Evolutionary conservation across 1,140 invertebrate species (phyloP).

Genomic region (Neodiprion virginianus): DNA sequence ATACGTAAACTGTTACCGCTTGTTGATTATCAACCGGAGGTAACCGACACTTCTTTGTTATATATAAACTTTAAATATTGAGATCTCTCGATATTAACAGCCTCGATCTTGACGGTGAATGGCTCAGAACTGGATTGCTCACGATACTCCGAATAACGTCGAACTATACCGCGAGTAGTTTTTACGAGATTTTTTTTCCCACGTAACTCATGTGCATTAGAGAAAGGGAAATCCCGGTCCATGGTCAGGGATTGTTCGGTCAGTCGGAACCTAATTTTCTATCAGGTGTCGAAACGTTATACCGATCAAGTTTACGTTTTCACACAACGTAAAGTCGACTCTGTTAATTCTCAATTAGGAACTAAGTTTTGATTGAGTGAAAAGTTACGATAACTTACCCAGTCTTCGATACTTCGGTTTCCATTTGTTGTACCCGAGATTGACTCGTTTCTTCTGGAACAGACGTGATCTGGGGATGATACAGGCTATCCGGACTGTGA

Average conservation of each 20-base stretch:
- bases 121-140: not conserved
- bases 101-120: no score
- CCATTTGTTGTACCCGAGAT: not conserved
- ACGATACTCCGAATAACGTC: not conserved
- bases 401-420: not conserved
- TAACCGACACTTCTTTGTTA: no score
- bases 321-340: no score
- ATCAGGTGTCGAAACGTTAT: not conserved
- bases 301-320: not conserved
- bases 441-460: not conserved
- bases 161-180: not conserved
- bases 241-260: not conserved
- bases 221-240: conserved; percentile 1
- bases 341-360: no score
- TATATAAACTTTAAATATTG: no score
- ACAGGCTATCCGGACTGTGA: no score
- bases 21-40: no score
- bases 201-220: not conserved
- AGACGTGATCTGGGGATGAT: no score
- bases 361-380: not conserved
- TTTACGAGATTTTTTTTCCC: not conserved
- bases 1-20: no score
- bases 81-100: no score
- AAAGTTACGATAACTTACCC: not conserved
- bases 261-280: not conserved